phyloP scores from a whole-genome alignment of 2,797 vertebrate genomes.

The Bovichtus diacanthus region DNA sequence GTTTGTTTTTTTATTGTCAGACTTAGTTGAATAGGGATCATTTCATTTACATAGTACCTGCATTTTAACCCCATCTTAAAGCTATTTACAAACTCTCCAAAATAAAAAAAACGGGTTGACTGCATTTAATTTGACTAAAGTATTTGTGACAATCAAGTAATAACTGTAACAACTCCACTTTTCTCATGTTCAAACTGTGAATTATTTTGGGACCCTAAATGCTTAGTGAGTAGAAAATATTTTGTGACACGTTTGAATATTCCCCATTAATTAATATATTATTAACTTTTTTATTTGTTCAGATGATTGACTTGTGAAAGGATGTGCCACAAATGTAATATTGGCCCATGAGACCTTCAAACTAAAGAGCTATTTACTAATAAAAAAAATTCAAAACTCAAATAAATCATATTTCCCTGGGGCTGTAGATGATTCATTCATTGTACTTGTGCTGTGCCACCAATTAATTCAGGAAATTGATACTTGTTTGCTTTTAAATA shows the following conservation, averaged over 20 bases:
- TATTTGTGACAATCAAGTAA: conserved; percentile 8
- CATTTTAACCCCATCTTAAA: not conserved
- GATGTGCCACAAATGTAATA: conserved; percentile 14
- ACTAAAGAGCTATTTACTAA: conserved; percentile 1
- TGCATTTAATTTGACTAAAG: not conserved
- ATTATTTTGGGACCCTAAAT: conserved; percentile 11
- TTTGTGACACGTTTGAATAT: conserved; percentile 21
- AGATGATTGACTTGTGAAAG: conserved; percentile 15
- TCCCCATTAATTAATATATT: conserved; percentile 6
- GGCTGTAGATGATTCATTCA: conserved; percentile 2
- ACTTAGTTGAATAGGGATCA: not conserved
- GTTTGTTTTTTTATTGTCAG: conserved; percentile 1
- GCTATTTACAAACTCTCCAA: conserved; percentile 1
- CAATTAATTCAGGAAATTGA: conserved; percentile 6
- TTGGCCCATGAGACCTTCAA: not conserved
- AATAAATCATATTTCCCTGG: not conserved
- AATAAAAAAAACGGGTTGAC: not conserved
- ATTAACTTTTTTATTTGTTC: conserved; percentile 20
- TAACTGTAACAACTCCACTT: not conserved
- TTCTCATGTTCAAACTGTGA: not conserved
- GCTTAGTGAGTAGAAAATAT: not conserved
- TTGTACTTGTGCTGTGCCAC: conserved; percentile 18
- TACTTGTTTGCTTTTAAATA: conserved; percentile 45
- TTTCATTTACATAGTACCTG: not conserved
- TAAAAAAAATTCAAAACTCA: no score